Evolutionary conservation across 2,888 invertebrate species (phyloP).

Genomic region (Megalurothrips usitatus): DNA sequence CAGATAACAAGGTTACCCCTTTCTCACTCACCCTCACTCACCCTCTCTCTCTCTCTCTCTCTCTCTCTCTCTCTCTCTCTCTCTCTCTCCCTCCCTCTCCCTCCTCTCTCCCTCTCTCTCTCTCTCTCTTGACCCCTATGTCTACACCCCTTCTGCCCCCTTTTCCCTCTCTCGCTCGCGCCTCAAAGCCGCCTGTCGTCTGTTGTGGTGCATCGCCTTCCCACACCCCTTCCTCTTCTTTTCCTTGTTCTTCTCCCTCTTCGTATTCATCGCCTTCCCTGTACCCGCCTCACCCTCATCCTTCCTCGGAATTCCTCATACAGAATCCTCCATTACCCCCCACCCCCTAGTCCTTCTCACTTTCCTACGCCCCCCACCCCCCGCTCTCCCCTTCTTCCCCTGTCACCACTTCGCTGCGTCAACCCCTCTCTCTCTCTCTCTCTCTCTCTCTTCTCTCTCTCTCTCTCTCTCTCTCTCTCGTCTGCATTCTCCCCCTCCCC

Average conservation of each 20-base stretch:
- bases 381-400: no score
- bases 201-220: no score
- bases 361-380: not conserved
- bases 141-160: not conserved
- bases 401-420: no score
- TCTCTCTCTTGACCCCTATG: no score
- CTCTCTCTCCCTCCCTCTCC: not conserved
- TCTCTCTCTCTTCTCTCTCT: no score
- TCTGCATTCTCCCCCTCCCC: no score
- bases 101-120: not conserved
- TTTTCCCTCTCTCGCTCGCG: no score
- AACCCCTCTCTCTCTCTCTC: not conserved
- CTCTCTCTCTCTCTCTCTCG: no score
- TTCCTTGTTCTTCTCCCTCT: not conserved
- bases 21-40: not conserved
- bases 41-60: not conserved
- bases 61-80: not conserved
- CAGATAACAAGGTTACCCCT: not conserved
- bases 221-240: no score
- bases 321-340: no score
- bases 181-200: not conserved
- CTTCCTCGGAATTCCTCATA: not conserved
- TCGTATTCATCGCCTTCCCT: not conserved
- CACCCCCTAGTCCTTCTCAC: not conserved
- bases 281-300: not conserved